Conservation (phyloP, 2,797 vertebrate genomes). For the Hirundo rustica region DNA sequence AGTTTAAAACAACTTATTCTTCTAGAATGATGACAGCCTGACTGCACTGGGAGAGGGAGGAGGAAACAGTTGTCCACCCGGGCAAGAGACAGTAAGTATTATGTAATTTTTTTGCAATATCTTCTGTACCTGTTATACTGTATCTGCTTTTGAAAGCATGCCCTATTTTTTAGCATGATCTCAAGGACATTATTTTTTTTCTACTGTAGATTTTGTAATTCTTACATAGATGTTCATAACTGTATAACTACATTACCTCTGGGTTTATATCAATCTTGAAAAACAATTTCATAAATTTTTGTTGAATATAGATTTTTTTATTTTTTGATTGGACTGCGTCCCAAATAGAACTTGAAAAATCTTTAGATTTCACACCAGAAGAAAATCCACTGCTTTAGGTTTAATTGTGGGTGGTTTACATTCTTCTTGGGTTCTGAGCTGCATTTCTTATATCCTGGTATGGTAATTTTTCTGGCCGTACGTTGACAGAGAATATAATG, state of each 20-base stretch:
- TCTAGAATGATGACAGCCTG: conserved; percentile 70
- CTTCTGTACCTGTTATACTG: not conserved
- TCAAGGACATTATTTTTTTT: not conserved
- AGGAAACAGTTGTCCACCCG: conserved; percentile 56
- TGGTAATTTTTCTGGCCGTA: not conserved
- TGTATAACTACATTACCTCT: not conserved
- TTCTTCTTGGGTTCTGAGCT: not conserved
- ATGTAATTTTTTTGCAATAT: conserved; percentile 35
- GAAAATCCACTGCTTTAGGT: not conserved
- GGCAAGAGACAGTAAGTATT: conserved; percentile 78
- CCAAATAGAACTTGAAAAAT: not conserved
- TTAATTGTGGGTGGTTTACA: not conserved
- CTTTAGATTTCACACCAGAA: not conserved
- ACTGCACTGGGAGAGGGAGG: conserved; percentile 56
- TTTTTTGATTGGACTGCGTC: not conserved
- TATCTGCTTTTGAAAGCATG: not conserved
- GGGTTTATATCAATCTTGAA: not conserved
- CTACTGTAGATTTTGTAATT: not conserved
- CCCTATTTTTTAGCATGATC: not conserved
- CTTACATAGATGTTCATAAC: not conserved
- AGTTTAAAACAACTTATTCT: not conserved
- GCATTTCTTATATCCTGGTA: not conserved
- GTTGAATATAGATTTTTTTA: not conserved
- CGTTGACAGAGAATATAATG: not conserved
- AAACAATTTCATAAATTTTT: not conserved